Base-by-base conservation (phyloP, 2,113 vertebrate genomes). In the Coregonus clupeaformis region DNA sequence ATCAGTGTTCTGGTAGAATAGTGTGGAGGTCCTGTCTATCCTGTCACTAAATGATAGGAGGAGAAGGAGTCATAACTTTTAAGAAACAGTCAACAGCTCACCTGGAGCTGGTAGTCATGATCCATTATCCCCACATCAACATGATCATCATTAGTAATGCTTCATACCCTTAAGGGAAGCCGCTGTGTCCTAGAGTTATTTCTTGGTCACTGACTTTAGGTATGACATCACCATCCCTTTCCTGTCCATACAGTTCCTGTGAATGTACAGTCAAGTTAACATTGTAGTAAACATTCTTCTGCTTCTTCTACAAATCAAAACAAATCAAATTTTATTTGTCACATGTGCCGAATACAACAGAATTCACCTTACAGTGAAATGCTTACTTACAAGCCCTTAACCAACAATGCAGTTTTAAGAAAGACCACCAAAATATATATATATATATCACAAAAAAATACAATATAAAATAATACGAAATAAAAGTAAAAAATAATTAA, bases 161-260 rank as follows among this genome's bases (percentile, higher is more conserved):
- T 42, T 42, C 2, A 42, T 42, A 42, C 36, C 36, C 36, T 42
- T 42, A 42, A 42, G 0, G 36, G 18, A 55, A 14, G 52, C 52
- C 4, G 13, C 52, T 55, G 18, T 55, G 14, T 55, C 36, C 36
- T 42, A 42, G 36, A 42, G 9, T 42, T 11, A 12, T 42, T 42
- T 42, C 36, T 11, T 65, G 36, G 36, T 42, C 9, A 18, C 42
- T 72, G 63, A 65, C 27, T 29, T 65, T 65, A 30, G 52, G 36
- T 42, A 65, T 25, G 63, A 78, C 65, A 67, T 84, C 16, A 64
- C 24, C 13, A 25, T 67, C 16, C 30, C 45, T 42, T 42, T 42
- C 12, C 22, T 24, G 20, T 70, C 13, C 36, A 42, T 42, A 42
- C 36, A 42, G 7, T 42, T 42, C 36, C 36, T 2, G 36, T 42